These are phyloP conservation scores for Diploscapter pachys DNA, from an alignment of 1,140 invertebrate genomes.

Conservation along the genomic window DNA sequence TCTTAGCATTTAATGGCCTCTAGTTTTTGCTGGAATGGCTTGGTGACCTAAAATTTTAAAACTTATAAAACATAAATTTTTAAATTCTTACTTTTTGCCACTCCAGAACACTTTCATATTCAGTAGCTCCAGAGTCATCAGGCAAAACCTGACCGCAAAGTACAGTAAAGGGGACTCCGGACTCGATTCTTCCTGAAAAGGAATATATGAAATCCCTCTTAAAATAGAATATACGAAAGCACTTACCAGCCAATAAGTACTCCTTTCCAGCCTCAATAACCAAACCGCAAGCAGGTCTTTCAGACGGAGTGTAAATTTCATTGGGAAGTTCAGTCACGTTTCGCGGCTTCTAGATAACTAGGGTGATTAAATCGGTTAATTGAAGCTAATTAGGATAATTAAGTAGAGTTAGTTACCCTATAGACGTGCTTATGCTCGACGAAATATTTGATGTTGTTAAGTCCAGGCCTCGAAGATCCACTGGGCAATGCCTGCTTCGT, in stretches of 20 bases:
- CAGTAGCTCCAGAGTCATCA: slow-evolving; percentile 32
- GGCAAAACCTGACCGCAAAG: slow-evolving; percentile 42
- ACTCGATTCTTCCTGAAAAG: slow-evolving; percentile 33
- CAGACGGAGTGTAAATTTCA: slow-evolving; percentile 43
- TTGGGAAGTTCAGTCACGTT: slow-evolving; percentile 34
- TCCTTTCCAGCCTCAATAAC: slow-evolving; percentile 42
- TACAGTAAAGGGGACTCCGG: slow-evolving; percentile 32
- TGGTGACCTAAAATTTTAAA: slow-evolving; percentile 17
- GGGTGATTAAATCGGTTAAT: background rate
- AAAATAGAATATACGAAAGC: background rate
- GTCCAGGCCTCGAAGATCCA: slow-evolving; percentile 33
- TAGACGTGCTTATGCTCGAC: slow-evolving; percentile 37
- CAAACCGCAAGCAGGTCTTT: slow-evolving; percentile 40
- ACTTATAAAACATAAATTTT: background rate
- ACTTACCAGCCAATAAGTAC: slow-evolving; percentile 38
- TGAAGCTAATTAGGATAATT: slow-evolving; percentile 1
- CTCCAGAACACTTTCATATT: slow-evolving; percentile 42
- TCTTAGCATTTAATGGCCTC: slow-evolving; percentile 24
- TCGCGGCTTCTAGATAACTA: slow-evolving; percentile 21
- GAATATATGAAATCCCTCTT: background rate
- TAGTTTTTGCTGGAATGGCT: slow-evolving; percentile 22
- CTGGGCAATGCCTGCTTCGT: slow-evolving; percentile 37
- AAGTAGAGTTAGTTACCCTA: slow-evolving; percentile 21
- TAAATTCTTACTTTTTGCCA: slow-evolving; percentile 32
- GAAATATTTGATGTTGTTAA: slow-evolving; percentile 41